Evolutionary conservation across 2,888 invertebrate species (phyloP).

Genomic region (Rotaria socialis): DNA sequence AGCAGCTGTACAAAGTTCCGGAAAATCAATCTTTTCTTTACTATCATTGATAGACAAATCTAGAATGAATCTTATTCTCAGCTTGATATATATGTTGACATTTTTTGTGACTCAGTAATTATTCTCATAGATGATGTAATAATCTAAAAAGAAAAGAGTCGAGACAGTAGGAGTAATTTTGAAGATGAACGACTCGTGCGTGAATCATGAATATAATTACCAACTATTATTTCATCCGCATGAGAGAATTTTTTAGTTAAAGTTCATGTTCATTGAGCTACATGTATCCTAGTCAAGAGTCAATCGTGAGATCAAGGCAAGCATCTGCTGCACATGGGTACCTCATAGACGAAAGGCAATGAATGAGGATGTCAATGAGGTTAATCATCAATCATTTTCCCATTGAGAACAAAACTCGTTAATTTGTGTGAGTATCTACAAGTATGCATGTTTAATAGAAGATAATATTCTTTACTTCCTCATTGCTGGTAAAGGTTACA

Average conservation of each 20-base stretch:
- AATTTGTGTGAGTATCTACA: neutral
- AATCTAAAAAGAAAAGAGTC: neutral
- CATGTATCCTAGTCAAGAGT: neutral
- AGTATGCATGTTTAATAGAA: neutral
- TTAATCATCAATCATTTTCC: slow-evolving; percentile 27
- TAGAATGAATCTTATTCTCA: neutral
- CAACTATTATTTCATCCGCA: slow-evolving; percentile 1
- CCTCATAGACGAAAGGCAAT: no score
- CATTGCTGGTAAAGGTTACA: neutral
- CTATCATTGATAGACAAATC: slow-evolving; percentile 22
- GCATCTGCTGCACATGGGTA: neutral
- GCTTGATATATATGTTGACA: neutral
- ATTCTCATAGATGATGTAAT: slow-evolving; percentile 9
- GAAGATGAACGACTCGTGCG: slow-evolving; percentile 26
- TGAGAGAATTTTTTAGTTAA: neutral
- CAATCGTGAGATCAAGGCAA: slow-evolving; percentile 23
- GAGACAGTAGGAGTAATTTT: neutral
- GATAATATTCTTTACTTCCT: neutral
- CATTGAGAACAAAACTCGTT: slow-evolving; percentile 3
- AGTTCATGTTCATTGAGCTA: slow-evolving; percentile 2
- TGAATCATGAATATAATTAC: slow-evolving; percentile 3
- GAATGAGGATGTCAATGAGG: neutral
- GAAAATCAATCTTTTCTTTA: slow-evolving; percentile 27
- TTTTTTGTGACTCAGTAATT: slow-evolving; percentile 10
- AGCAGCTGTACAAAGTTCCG: slow-evolving; percentile 26